Evolutionary conservation across 2,797 vertebrate species (phyloP).

Genomic region (Aulostomus chinensis): DNA sequence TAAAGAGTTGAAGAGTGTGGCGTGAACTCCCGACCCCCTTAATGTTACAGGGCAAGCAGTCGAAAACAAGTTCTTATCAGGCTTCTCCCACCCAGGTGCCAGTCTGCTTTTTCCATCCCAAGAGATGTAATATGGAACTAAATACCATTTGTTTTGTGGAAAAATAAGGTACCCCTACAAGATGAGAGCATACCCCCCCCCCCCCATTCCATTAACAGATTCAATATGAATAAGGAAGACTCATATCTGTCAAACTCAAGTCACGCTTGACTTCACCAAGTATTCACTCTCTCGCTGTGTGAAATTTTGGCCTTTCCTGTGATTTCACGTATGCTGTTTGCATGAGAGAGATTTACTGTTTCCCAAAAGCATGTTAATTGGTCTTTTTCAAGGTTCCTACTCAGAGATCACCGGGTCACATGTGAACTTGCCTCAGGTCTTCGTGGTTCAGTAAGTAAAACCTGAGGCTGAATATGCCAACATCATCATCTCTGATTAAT

Average conservation of each 20-base stretch:
- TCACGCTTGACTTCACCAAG: slow-evolving; percentile 30
- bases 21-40: slow-evolving; percentile 72
- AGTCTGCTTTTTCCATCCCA: slow-evolving; percentile 8
- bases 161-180: not conserved
- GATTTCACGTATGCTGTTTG: slow-evolving; percentile 61
- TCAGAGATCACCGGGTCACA: slow-evolving; percentile 28
- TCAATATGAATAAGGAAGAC: slow-evolving; percentile 13
- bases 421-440: not conserved
- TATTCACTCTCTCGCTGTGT: slow-evolving; percentile 40
- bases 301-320: slow-evolving; percentile 71
- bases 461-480: not conserved
- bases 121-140: slow-evolving; percentile 8
- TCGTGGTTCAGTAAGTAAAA: not conserved
- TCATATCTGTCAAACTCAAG: slow-evolving; percentile 28
- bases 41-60: slow-evolving; percentile 61
- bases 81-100: slow-evolving; percentile 51
- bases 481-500: not conserved
- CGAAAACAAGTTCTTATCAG: slow-evolving; percentile 55
- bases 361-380: slow-evolving; percentile 76
- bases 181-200: slow-evolving; percentile 1
- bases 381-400: slow-evolving; percentile 53
- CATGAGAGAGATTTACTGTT: slow-evolving; percentile 70
- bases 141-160: slow-evolving; percentile 8
- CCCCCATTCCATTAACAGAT: slow-evolving; percentile 4
- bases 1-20: slow-evolving; percentile 67